Conservation (phyloP, 2,888 invertebrate species). For the Liopterus haemorrhoidalis region DNA sequence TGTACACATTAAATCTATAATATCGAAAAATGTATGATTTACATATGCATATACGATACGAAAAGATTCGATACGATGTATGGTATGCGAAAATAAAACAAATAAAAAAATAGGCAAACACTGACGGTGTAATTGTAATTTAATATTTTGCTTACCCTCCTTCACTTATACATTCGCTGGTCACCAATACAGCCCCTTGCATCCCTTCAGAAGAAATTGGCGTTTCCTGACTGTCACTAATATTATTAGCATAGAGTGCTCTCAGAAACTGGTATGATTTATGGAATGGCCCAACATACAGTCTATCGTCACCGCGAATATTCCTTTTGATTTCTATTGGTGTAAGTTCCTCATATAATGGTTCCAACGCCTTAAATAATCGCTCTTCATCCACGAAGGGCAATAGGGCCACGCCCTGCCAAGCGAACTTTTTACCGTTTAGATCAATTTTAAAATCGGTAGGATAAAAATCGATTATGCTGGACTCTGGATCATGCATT, state of each 20-base stretch:
- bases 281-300: conserved; percentile 76
- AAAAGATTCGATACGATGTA: background rate
- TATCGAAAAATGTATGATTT: too few relatives aligned
- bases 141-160: conserved; percentile 65
- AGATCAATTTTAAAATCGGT: conserved; percentile 95
- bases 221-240: conserved; percentile 49
- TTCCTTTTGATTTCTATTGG: conserved; percentile 84
- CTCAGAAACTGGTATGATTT: conserved; percentile 63
- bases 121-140: too few relatives aligned
- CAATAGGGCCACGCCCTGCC: conserved; percentile 97
- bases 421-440: conserved; percentile 98
- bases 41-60: too few relatives aligned
- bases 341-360: conserved; percentile 74
- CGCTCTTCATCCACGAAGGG: conserved; percentile 96
- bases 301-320: conserved; percentile 78
- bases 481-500: conserved; percentile 86
- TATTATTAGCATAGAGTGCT: conserved; percentile 59
- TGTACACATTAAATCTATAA: too few relatives aligned
- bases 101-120: background rate
- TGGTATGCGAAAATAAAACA: background rate
- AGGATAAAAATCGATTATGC: conserved; percentile 98
- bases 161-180: conserved; percentile 61
- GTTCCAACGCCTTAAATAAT: conserved; percentile 74
- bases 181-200: conserved; percentile 69
- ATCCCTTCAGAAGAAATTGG: conserved; percentile 73